Evolutionary conservation across 1,140 invertebrate genomes (phyloP).

Genomic region (Brachionus paranguensis): DNA sequence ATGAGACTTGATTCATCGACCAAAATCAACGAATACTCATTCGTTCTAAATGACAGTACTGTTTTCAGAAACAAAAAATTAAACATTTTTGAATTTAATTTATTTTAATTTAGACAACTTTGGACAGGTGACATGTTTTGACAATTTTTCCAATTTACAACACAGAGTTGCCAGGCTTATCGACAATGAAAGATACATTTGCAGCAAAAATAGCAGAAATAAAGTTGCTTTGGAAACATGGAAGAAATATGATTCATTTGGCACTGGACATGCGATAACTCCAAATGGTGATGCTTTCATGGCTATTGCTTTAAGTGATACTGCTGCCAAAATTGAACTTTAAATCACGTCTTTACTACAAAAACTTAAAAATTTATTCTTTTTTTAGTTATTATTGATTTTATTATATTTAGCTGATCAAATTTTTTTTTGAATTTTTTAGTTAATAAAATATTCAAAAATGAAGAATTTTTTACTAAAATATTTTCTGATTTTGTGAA

Average conservation of each 20-base stretch:
- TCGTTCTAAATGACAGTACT: background rate
- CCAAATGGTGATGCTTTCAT: constrained; percentile 14
- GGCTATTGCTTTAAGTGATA: constrained; percentile 1
- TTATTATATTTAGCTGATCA: too few relatives aligned
- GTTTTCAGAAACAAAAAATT: background rate
- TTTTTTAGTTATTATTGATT: background rate
- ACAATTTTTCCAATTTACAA: background rate
- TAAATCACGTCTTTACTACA: background rate
- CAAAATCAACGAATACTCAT: constrained; percentile 8
- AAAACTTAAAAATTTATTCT: background rate
- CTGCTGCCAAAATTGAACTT: background rate
- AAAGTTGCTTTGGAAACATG: background rate
- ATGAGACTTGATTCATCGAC: background rate
- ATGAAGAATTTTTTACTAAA: too few relatives aligned
- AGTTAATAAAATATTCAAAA: too few relatives aligned
- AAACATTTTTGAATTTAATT: background rate
- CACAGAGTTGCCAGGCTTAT: background rate
- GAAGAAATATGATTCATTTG: background rate
- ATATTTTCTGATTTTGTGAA: too few relatives aligned
- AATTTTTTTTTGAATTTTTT: too few relatives aligned
- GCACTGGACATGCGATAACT: background rate
- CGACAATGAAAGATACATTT: constrained; percentile 10
- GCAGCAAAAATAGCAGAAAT: background rate
- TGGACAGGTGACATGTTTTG: constrained; percentile 16
- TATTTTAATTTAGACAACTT: background rate